Evolutionary conservation across 2,888 invertebrate species (phyloP).

Genomic region (Spodoptera picta): DNA sequence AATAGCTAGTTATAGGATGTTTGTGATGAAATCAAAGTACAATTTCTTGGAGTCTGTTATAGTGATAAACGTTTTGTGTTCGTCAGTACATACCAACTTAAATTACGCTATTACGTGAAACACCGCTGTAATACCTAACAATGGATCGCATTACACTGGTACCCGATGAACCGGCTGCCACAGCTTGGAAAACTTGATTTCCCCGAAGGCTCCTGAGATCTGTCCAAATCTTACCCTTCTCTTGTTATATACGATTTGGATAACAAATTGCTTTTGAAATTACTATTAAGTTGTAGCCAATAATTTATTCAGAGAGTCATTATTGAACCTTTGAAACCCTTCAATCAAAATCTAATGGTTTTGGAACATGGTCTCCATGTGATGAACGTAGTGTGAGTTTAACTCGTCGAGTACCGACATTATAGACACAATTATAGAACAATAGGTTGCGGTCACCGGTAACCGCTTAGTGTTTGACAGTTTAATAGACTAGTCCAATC

Average conservation of each 20-base stretch:
- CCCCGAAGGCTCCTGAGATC: constrained; percentile 65
- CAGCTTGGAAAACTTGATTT: constrained; percentile 71
- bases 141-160: constrained; percentile 66
- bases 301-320: constrained; percentile 44
- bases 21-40: not conserved
- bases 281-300: constrained; percentile 53
- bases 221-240: constrained; percentile 65
- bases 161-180: constrained; percentile 59
- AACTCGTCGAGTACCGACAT: too few relatives aligned
- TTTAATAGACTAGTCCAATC: constrained; percentile 7
- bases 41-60: not conserved
- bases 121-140: constrained; percentile 71
- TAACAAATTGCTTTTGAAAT: constrained; percentile 65
- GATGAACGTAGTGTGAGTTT: not conserved
- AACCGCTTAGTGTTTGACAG: too few relatives aligned
- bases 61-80: constrained; percentile 37
- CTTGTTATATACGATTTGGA: constrained; percentile 60
- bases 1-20: too few relatives aligned
- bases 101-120: constrained; percentile 71
- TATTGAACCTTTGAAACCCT: constrained; percentile 21
- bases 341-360: constrained; percentile 39
- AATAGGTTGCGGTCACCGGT: too few relatives aligned
- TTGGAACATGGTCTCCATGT: constrained; percentile 1
- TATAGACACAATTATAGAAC: too few relatives aligned
- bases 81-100: constrained; percentile 67